A percentile compares a stretch with the other conserved stretches of the same genome.
Evolutionary conservation across 2,888 invertebrate species (phyloP).

Genomic region (Dolomedes plantarius): DNA sequence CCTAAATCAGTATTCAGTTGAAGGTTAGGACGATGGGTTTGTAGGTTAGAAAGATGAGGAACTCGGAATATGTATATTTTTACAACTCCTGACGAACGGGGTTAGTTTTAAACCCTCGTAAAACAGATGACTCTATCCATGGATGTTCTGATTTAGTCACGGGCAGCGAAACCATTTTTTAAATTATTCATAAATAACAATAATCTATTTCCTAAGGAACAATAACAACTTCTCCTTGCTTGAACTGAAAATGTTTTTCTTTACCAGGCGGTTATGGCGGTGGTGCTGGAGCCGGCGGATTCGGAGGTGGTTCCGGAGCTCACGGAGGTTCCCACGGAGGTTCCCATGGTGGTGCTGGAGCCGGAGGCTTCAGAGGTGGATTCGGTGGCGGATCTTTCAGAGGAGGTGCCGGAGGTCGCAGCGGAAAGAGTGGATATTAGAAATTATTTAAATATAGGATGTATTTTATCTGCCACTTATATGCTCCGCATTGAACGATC

Average conservation of each 20-base stretch:
- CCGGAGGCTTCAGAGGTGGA: background rate
- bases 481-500: background rate
- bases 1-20: too few relatives aligned
- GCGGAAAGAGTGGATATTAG: constrained; percentile 51
- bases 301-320: constrained; percentile 11
- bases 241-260: background rate
- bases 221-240: too few relatives aligned
- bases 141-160: too few relatives aligned
- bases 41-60: too few relatives aligned
- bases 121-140: too few relatives aligned
- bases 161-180: too few relatives aligned
- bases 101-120: too few relatives aligned
- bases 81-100: too few relatives aligned
- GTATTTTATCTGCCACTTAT: background rate
- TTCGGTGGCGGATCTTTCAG: background rate
- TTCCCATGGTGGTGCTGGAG: background rate
- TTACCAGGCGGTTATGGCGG: background rate
- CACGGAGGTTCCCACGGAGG: background rate
- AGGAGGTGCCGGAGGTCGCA: constrained; percentile 9
- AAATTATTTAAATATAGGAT: background rate
- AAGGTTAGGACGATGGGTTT: too few relatives aligned
- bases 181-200: too few relatives aligned
- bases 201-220: too few relatives aligned
- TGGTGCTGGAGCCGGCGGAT: background rate
- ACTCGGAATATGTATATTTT: too few relatives aligned